These are phyloP conservation scores for Caenorhabditis sp. DNA, from an alignment of 2,888 invertebrate species.

Conservation along the genomic window DNA sequence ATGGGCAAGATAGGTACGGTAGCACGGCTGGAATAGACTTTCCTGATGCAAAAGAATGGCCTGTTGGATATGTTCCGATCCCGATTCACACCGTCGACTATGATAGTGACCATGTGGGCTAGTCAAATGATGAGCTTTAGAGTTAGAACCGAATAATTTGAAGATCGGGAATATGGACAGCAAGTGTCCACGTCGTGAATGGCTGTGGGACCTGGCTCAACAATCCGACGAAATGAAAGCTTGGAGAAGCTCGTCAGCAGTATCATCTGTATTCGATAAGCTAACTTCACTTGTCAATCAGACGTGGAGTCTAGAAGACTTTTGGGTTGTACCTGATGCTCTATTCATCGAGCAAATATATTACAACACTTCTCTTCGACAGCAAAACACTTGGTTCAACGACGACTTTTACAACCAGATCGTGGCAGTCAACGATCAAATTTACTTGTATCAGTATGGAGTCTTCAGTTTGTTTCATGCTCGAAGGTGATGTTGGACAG, in stretches of 20 bases:
- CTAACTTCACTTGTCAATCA: constrained; percentile 46
- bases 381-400: constrained; percentile 61
- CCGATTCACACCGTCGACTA: constrained; percentile 90
- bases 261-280: constrained; percentile 37
- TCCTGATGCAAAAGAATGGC: constrained; percentile 71
- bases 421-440: constrained; percentile 68
- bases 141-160: too few species aligned
- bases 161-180: constrained; percentile 71
- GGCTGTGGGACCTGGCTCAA: constrained; percentile 68
- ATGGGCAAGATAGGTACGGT: constrained; percentile 56
- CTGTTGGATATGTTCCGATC: constrained; percentile 86
- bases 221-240: constrained; percentile 55
- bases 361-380: constrained; percentile 45
- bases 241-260: constrained; percentile 48
- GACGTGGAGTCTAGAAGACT: constrained; percentile 62
- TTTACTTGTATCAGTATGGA: constrained; percentile 70
- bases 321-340: constrained; percentile 68
- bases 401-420: constrained; percentile 63
- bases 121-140: not conserved
- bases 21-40: constrained; percentile 42
- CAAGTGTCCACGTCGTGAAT: constrained; percentile 61
- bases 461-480: constrained; percentile 58
- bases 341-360: constrained; percentile 68
- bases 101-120: constrained; percentile 86
- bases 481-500: too few species aligned